Evolutionary conservation across 2,113 vertebrate genomes (phyloP), one percentile per base, ranked within the genome.

Genomic region (zebrafish (Danio rerio)): DNA sequence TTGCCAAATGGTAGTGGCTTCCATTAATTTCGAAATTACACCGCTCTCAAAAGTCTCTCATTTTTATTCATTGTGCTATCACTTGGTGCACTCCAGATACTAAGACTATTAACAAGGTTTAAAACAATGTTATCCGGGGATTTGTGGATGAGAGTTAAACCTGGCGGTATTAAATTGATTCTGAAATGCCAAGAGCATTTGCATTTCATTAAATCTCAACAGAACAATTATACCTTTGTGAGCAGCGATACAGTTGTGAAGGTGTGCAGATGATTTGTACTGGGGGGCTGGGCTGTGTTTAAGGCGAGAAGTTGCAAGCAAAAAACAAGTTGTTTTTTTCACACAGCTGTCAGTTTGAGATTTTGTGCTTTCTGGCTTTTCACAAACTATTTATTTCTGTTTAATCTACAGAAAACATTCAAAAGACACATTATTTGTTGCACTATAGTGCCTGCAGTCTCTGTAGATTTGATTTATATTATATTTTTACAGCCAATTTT

Each of bases 31-130:
- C 15, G 50, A 84, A 84, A 85, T 86, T 84, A 87, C 80, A 61
- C 78, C 52, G 63, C 31, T 80, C 69, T 76, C 77, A 66, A 73
- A 78, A 61, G 31, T 83, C 82, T 20, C 86, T 86, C 69, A 87
- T 86, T 88, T 79, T 83, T 71, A 87, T 87, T 87, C 82, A 85
- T 71, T 66, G 74, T 78, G 74, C 78, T 81, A 85, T 87, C 81
- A 66, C 81, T 47, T 76, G 62, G 80, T 84, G 61, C 73, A 82
- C 78, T 73, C 82, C 85, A 81, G 84, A 89, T 85, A 83, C 73
- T 83, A 80, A 86, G 69, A 81, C 85, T 81, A 88, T 88, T 88
- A 88, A 86, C 80, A 85, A 82, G 78, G 82, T 84, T 84, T 89
- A 84, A 87, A 88, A 84, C 58, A 55, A 83, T 87, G 85, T 85